Evolutionary conservation across 2,113 vertebrate genomes (phyloP), one percentile per base, ranked within the genome.

Genomic region (Tichodroma muraria): DNA sequence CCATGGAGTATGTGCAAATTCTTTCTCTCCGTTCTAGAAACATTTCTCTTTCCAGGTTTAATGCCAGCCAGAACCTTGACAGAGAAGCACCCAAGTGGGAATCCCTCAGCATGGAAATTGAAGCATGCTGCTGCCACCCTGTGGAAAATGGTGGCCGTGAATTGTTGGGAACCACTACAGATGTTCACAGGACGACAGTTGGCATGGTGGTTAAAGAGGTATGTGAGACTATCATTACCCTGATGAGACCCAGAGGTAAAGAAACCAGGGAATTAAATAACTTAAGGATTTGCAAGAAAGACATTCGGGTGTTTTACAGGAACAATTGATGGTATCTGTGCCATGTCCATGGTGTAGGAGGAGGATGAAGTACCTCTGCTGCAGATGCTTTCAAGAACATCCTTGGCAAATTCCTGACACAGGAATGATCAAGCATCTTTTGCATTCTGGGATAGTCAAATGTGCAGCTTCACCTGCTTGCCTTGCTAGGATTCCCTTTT

Each of bases 41-140:
- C 21, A 50, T 56, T 88, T 70, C 66, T 88, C 66, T 91, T 83
- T 66, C 84, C 59, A 88, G 82, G 68, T 80, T 80, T 88, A n/a
- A 92, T 90, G 76, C 80, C 15, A 63, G 42, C 18, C 71, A 66
- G 72, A 65, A n/a, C 88, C 88, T 38, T 44, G 90, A 49, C 13
- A 42, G 85, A 77, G 79, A 38, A 83, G 88, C 47, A 40, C 27
- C 73, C 76, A 47, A 61, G 80, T 9, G 71, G 79, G 88, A n/a
- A 69, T 7, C 28, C 3, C 42, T 69, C 54, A 35, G n/a, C 30
- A 5, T 19, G 91, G 61, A 68, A 18, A 79, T 28, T 13, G 53
- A 84, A 92, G 91, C 72, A 24, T 85, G 75, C 24, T 96, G 82
- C 92, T 95, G 95, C 95, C 95, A 90, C 82, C 96, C 85, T 80